Evolutionary conservation across 2,888 invertebrate genomes (phyloP), one percentile per base, ranked within the genome.

Genomic region (Drosophila emarginata): DNA sequence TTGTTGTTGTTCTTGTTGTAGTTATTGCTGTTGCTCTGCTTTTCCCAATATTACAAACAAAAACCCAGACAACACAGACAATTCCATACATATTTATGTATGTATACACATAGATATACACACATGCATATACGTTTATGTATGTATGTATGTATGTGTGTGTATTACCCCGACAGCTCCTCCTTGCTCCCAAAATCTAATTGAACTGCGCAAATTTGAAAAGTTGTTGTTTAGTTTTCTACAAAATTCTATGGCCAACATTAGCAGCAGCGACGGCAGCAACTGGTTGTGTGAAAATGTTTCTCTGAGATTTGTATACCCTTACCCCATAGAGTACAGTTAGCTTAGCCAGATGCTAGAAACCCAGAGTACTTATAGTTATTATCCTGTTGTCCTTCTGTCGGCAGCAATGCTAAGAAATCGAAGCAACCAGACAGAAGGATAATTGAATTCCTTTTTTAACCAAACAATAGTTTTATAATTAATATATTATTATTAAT

Each of bases 191-290:
- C 45, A 36, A 54, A 54, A 72, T 71, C 66, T 72, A 74, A 86
- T 83, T 77, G 78, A 86, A 84, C 82, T 86, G 89, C 89, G 84
- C 82, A 86, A 89, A 79, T 82, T 85, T 76, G 75, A 74, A 78
- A 73, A 82, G 79, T 80, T 58, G 77, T 75, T 67, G 63, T 45
- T 45, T 45, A 45, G 45, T 45, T 45, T 45, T 45, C 45, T 45
- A 45, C 53, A 54, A 54, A 54, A 54, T 28, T 32, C 32, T 53
- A 53, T 53, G 15, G 53, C 53, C 54, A 28, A 54, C 18, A 18
- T 32, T 32, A 53, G 26, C 18, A 45, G 28, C 50, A 40, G 50
- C 36, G 2, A 9, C 32, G 9, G 11, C 32, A 32, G 32, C 32
- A 32, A 32, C 32, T 32, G 11, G 32, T 32, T 32, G 32, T 32